These are phyloP conservation scores for Drosophila malerkotliana DNA, from an alignment of 1,140 invertebrate genomes.

Conservation along the genomic window DNA sequence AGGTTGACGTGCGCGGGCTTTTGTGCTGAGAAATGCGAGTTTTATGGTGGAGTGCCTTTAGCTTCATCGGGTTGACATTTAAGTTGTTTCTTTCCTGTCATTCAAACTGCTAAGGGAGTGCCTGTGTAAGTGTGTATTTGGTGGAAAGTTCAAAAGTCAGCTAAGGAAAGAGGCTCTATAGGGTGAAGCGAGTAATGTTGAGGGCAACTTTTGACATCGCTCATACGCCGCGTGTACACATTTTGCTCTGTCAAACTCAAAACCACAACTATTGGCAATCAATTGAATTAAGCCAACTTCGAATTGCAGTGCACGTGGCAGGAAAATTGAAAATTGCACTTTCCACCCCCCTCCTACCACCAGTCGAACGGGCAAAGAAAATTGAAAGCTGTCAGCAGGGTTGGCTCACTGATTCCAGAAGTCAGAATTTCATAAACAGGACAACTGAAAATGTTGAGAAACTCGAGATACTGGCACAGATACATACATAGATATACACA, in stretches of 20 bases:
- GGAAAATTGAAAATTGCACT: constrained; percentile 49
- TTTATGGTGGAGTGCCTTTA: constrained; percentile 75
- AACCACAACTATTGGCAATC: constrained; percentile 40
- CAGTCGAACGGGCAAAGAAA: neutral
- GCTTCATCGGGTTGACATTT: constrained; percentile 79
- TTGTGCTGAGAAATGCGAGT: constrained; percentile 65
- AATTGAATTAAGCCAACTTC: constrained; percentile 30
- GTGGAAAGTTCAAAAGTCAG: constrained; percentile 41
- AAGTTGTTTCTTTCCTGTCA: constrained; percentile 60
- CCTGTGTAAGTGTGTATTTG: constrained; percentile 12
- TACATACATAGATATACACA: constrained; percentile 26
- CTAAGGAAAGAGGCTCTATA: neutral
- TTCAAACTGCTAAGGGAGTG: constrained; percentile 9
- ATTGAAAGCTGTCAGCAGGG: constrained; percentile 44
- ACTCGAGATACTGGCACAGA: constrained; percentile 24
- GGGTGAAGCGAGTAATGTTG: neutral
- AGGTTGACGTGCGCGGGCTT: constrained; percentile 68
- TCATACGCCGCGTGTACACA: constrained; percentile 9
- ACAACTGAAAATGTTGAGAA: constrained; percentile 48
- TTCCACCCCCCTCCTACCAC: neutral
- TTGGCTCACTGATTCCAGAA: constrained; percentile 37
- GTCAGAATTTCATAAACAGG: constrained; percentile 46
- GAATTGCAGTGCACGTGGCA: constrained; percentile 33
- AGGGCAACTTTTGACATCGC: constrained; percentile 6
- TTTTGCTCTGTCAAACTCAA: constrained; percentile 4